phyloP scores from a whole-genome alignment of 92 coral and sea anemone genomes.

The Pocillopora grandis region DNA sequence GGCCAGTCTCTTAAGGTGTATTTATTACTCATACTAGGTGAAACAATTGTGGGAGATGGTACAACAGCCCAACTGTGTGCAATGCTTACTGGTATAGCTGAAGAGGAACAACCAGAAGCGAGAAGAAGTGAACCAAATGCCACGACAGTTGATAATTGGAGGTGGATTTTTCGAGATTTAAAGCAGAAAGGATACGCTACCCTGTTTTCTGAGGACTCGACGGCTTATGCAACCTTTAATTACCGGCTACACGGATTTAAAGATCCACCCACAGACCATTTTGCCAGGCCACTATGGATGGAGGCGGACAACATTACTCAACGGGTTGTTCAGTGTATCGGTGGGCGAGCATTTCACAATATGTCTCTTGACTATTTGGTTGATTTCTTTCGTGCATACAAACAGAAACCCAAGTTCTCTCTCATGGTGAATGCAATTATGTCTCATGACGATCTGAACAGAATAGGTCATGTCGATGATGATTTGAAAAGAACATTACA shows the following conservation, averaged over 20 bases:
- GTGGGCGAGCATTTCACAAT: conserved; percentile 67
- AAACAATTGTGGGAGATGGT: conserved; percentile 81
- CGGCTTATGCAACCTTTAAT: conserved; percentile 65
- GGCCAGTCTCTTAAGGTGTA: too few relatives aligned
- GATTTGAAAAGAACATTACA: conserved; percentile 44
- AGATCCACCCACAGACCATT: conserved; percentile 83
- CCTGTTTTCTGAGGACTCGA: conserved; percentile 75
- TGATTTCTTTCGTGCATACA: conserved; percentile 47
- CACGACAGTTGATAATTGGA: conserved; percentile 71
- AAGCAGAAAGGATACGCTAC: conserved; percentile 73
- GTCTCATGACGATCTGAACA: conserved; percentile 39
- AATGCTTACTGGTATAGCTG: conserved; percentile 80
- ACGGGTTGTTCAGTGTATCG: conserved; percentile 32
- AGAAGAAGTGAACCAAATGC: conserved; percentile 53
- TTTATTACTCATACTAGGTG: conserved; percentile 25
- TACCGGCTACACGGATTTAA: conserved; percentile 75
- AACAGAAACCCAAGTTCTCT: conserved; percentile 61
- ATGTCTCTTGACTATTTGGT: conserved; percentile 55
- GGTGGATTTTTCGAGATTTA: conserved; percentile 71
- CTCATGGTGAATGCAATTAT: conserved; percentile 41
- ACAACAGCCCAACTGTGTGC: conserved; percentile 79
- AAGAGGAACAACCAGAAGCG: conserved; percentile 60
- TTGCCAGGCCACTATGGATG: conserved; percentile 81
- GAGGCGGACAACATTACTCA: conserved; percentile 39
- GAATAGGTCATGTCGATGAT: conserved; percentile 52